phyloP scores from a whole-genome alignment of 2,888 invertebrate genomes.

The Gerris lacustris region DNA sequence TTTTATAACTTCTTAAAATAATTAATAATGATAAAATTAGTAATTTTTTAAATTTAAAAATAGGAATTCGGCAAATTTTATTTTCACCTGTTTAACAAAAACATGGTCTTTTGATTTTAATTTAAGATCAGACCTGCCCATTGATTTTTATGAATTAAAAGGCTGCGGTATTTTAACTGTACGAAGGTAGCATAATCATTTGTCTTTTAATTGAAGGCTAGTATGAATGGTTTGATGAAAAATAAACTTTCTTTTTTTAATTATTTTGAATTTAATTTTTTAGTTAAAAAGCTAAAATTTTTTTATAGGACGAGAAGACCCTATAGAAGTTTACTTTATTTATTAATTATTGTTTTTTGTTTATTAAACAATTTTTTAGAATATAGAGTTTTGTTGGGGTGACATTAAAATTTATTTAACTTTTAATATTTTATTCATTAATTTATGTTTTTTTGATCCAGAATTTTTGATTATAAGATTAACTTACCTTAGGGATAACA shows the following conservation, averaged over 20 bases:
- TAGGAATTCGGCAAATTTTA: slow-evolving; percentile 53
- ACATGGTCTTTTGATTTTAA: slow-evolving; percentile 53
- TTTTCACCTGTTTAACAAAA: slow-evolving; percentile 61
- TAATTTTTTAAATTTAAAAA: slow-evolving; percentile 35
- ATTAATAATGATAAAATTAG: slow-evolving; percentile 16
- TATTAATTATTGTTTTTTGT: slow-evolving; percentile 33
- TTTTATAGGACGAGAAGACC: slow-evolving; percentile 62
- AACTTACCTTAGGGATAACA: slow-evolving; percentile 78
- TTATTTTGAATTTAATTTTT: slow-evolving; percentile 45
- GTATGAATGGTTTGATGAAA: slow-evolving; percentile 46
- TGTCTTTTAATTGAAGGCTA: slow-evolving; percentile 66
- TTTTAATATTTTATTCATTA: slow-evolving; percentile 28
- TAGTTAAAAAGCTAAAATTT: slow-evolving; percentile 54
- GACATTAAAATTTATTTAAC: slow-evolving; percentile 44
- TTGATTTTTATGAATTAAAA: slow-evolving; percentile 50
- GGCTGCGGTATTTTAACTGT: slow-evolving; percentile 67
- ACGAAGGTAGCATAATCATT: slow-evolving; percentile 71
- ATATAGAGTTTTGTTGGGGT: slow-evolving; percentile 50
- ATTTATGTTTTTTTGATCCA: slow-evolving; percentile 49
- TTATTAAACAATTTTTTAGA: slow-evolving; percentile 6
- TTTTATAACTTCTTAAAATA: background rate
- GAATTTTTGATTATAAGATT: slow-evolving; percentile 49
- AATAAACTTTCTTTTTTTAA: slow-evolving; percentile 50
- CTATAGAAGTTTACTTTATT: slow-evolving; percentile 54
- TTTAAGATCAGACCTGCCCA: slow-evolving; percentile 60